Evolutionary conservation across 2,888 invertebrate genomes (phyloP).

Genomic region (Flexamia atlantica): DNA sequence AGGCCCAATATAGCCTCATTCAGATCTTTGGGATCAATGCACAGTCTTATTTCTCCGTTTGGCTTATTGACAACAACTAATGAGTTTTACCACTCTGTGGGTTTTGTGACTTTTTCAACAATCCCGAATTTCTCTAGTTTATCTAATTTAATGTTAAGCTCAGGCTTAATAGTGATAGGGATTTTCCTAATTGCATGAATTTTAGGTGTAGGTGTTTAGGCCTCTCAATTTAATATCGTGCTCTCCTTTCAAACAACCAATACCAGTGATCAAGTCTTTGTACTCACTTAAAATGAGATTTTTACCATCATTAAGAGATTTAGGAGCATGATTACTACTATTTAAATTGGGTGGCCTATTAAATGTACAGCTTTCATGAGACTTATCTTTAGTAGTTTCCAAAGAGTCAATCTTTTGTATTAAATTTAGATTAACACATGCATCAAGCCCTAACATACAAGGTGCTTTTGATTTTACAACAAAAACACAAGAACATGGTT

Average conservation of each 20-base stretch:
- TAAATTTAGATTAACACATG: neutral
- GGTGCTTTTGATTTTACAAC: neutral
- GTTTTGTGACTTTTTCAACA: slow-evolving; percentile 69
- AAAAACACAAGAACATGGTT: neutral
- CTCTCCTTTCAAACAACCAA: slow-evolving; percentile 51
- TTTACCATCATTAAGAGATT: neutral
- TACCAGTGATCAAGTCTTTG: neutral
- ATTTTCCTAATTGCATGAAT: slow-evolving; percentile 65
- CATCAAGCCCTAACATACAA: slow-evolving; percentile 2
- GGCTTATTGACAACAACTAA: slow-evolving; percentile 72
- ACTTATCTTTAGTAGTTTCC: neutral
- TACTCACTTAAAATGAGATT: slow-evolving; percentile 4
- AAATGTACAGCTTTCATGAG: neutral
- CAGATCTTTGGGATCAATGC: slow-evolving; percentile 71
- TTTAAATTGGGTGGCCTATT: neutral
- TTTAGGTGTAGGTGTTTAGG: too few relatives aligned
- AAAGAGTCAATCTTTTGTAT: neutral
- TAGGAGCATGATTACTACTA: neutral
- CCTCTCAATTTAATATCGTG: slow-evolving; percentile 69
- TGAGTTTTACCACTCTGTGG: slow-evolving; percentile 72
- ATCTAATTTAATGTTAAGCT: slow-evolving; percentile 67
- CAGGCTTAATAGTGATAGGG: slow-evolving; percentile 65
- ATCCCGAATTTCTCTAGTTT: slow-evolving; percentile 67
- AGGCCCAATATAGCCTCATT: slow-evolving; percentile 70
- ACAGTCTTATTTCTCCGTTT: slow-evolving; percentile 71